These are phyloP conservation scores for Smithornis capensis DNA, from an alignment of 2,113 vertebrate genomes.

Conservation along the genomic window DNA sequence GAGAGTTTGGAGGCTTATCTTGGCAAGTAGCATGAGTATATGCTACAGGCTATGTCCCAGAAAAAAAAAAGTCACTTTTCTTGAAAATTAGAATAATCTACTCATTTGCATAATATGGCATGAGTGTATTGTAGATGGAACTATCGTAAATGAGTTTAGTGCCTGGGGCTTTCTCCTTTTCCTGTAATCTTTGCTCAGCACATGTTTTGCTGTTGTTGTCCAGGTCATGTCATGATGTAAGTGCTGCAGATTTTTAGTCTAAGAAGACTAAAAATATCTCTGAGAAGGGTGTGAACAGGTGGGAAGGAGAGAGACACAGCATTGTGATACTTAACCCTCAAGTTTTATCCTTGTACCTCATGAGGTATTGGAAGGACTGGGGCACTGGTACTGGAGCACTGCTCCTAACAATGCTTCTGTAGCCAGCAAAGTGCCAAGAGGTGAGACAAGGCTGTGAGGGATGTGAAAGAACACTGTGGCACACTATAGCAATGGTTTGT, in stretches of 20 bases:
- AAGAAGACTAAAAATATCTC: not conserved
- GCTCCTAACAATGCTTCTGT: not conserved
- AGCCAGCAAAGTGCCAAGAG: not conserved
- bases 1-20: not conserved
- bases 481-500: not conserved
- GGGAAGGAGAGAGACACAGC: not conserved
- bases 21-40: not conserved
- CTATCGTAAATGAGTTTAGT: not conserved
- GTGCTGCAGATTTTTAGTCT: not conserved
- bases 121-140: not conserved
- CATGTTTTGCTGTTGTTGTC: not conserved
- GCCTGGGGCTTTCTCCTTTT: not conserved
- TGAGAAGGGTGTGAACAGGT: not conserved
- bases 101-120: constrained; percentile 17
- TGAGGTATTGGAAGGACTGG: fast-evolving
- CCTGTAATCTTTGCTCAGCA: not conserved
- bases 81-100: constrained; percentile 27
- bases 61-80: constrained; percentile 19
- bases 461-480: not conserved
- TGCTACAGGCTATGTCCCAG: not conserved
- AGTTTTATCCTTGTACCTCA: not conserved
- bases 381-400: fast-evolving
- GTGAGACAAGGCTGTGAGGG: not conserved
- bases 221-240: not conserved
- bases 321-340: not conserved